A percentile compares a stretch with the other conserved stretches of the same genome.
phyloP scores from a whole-genome alignment of 30 jellyfish, hydroid and myxozoan genomes.

The Turritopsis dohrnii region DNA sequence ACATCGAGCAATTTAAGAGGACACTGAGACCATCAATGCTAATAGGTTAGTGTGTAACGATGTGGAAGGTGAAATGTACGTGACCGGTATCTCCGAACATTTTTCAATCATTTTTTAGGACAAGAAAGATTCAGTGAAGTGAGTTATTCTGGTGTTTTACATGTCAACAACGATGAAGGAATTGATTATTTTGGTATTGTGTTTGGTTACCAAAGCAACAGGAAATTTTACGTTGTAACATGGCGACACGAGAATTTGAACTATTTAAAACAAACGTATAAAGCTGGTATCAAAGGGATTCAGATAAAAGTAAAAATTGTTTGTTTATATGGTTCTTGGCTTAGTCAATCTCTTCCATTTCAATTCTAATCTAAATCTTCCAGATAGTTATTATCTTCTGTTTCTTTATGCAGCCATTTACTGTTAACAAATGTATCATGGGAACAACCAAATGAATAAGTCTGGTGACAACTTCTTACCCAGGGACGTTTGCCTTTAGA shows the following conservation, averaged over 20 bases:
- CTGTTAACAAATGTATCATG: too few species aligned
- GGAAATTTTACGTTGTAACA: constrained; percentile 43
- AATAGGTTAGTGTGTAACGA: constrained; percentile 35
- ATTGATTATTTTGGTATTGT: constrained; percentile 67
- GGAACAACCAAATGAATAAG: too few species aligned
- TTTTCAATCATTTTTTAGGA: constrained; percentile 34
- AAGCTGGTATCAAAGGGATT: constrained; percentile 86
- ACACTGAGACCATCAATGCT: constrained; percentile 70
- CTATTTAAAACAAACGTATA: constrained; percentile 44
- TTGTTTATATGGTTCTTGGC: too few species aligned
- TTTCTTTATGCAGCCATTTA: too few species aligned
- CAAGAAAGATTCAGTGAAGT: constrained; percentile 83
- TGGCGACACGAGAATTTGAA: constrained; percentile 78
- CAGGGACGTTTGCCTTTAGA: too few species aligned
- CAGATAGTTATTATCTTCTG: too few species aligned
- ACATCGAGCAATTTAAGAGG: constrained; percentile 50
- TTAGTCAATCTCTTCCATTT: too few species aligned
- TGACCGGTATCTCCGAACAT: too few species aligned
- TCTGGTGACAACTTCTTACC: too few species aligned
- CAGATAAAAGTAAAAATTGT: constrained; percentile 45
- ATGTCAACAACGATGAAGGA: constrained; percentile 65
- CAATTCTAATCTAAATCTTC: too few species aligned
- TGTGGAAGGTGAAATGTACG: neutral
- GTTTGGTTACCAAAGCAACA: constrained; percentile 83
- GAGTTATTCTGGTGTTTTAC: constrained; percentile 69